Percentiles rank a stretch among this genome's conserved stretches.
phyloP scores from a whole-genome alignment of 2,113 vertebrate genomes.

The Ctenodactylus gundi region DNA sequence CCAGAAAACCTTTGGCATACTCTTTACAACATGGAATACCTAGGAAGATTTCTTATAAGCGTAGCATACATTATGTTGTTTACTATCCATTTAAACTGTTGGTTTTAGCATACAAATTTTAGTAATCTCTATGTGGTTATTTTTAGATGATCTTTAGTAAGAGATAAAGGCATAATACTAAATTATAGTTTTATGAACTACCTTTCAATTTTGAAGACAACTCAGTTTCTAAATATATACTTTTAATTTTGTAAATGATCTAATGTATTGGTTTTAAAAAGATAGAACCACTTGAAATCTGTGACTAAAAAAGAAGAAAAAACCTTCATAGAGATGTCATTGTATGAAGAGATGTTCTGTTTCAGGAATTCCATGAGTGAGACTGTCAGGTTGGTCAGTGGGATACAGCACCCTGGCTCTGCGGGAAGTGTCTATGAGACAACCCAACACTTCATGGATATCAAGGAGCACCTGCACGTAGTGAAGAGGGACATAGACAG shows the following conservation, averaged over 20 bases:
- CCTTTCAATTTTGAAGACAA: background rate
- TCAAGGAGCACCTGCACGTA: slow-evolving; percentile 95
- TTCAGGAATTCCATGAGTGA: slow-evolving; percentile 90
- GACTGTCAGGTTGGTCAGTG: slow-evolving; percentile 86
- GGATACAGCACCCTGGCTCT: slow-evolving; percentile 85
- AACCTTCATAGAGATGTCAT: background rate
- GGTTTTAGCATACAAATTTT: slow-evolving; percentile 25
- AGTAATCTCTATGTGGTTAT: background rate
- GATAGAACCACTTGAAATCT: background rate
- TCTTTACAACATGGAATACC: background rate
- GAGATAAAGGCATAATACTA: background rate
- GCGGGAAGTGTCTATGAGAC: slow-evolving; percentile 88
- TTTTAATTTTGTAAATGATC: background rate
- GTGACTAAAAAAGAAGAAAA: background rate
- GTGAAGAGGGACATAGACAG: slow-evolving; percentile 93
- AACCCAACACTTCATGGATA: slow-evolving; percentile 95
- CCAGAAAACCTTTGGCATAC: background rate
- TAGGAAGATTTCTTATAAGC: background rate
- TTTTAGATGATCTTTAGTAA: slow-evolving; percentile 23
- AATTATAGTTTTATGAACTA: slow-evolving; percentile 9
- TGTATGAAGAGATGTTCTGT: slow-evolving; percentile 19
- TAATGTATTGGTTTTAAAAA: background rate
- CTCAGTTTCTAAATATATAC: background rate
- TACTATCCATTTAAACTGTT: background rate
- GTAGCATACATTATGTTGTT: background rate